phyloP scores from a whole-genome alignment of 2,888 invertebrate genomes.

The Proisotoma minuta region DNA sequence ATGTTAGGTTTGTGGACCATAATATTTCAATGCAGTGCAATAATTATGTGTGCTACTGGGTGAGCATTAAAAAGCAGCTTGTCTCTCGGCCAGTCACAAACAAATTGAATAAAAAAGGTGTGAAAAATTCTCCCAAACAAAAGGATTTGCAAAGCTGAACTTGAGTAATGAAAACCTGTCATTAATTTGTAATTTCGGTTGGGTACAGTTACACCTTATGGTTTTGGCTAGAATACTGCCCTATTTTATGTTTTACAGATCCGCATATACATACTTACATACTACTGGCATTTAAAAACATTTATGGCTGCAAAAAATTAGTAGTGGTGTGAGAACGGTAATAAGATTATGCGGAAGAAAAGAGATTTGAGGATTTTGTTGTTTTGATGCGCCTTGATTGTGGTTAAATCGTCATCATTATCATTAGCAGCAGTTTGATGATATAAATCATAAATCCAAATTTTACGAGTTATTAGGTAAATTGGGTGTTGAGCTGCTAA shows the following conservation, averaged over 20 bases:
- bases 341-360: constrained; percentile 2
- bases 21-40: too few relatives aligned
- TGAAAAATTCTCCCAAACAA: neutral
- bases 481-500: neutral
- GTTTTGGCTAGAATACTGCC: neutral
- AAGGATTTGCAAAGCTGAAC: neutral
- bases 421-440: neutral
- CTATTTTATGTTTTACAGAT: neutral
- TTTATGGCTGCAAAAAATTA: neutral
- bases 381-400: constrained; percentile 1
- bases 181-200: neutral
- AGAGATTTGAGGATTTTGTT: neutral
- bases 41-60: too few relatives aligned
- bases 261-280: too few relatives aligned
- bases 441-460: neutral
- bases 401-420: constrained; percentile 3
- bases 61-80: too few relatives aligned
- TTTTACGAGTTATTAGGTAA: constrained; percentile 4
- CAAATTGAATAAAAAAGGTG: neutral
- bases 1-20: too few relatives aligned
- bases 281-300: too few relatives aligned
- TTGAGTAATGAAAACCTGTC: constrained; percentile 2
- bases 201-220: neutral
- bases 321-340: constrained; percentile 3
- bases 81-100: neutral